Conservation (phyloP, 1,140 invertebrate genomes). For the Papilio aristodemus region DNA sequence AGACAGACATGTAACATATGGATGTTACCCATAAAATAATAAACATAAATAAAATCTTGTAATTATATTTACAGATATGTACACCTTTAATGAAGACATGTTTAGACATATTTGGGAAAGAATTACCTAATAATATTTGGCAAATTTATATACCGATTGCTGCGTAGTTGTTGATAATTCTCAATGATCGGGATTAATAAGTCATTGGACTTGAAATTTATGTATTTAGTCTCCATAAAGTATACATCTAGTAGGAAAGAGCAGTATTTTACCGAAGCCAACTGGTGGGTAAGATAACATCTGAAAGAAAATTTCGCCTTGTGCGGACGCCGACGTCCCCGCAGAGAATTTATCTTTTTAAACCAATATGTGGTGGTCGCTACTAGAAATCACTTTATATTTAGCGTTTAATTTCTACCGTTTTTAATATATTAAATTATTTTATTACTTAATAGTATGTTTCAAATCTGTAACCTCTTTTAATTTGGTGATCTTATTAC, state of each 20-base stretch:
- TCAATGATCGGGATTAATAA: not conserved
- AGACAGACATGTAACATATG: constrained; percentile 25
- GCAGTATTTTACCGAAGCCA: not conserved
- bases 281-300: not conserved
- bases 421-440: no score
- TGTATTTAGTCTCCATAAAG: not conserved
- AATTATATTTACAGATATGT: constrained; percentile 55
- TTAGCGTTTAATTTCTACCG: not conserved
- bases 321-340: not conserved
- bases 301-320: not conserved
- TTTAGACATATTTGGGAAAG: constrained; percentile 66
- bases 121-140: constrained; percentile 68
- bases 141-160: constrained; percentile 64
- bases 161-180: constrained; percentile 36
- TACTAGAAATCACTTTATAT: not conserved
- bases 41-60: not conserved
- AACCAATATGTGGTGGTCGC: not conserved
- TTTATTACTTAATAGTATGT: no score
- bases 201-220: not conserved
- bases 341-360: not conserved
- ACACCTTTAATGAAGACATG: constrained; percentile 67
- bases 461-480: no score
- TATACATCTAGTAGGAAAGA: not conserved
- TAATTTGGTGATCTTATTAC: no score
- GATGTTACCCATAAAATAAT: constrained; percentile 2